Evolutionary conservation across 2,888 invertebrate species (phyloP), one percentile per base, ranked within the genome.

Genomic region (Brachynemurus nebulosus): DNA sequence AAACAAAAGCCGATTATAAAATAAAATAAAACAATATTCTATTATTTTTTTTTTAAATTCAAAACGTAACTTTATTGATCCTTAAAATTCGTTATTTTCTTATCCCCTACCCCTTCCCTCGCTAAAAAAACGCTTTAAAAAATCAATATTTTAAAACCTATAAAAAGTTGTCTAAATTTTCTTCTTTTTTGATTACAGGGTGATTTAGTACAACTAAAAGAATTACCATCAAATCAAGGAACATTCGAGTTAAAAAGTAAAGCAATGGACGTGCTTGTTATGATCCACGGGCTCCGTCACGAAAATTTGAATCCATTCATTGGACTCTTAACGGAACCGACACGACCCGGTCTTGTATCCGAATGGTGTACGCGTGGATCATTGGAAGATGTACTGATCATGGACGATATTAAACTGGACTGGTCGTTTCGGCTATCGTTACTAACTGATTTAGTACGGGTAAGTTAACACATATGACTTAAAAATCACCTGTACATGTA

Each of bases 361-460:
- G 92, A 91, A 59, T 84, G 82, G 62, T 89, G 91, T 64, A 81
- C 82, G 42, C 73, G 93, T 48, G 91, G 91, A 39, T 91, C 91
- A 36, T 67, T 90, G 51, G 84, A 88, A 66, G 89, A 90, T 62
- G 85, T 91, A 44, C 74, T 91, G 40, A 78, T 84, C 55, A 86
- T 88, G 65, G 86, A 88, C 59, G 90, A 89, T 63, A 88, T 91
- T 60, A 85, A 86, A 64, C 72, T 92, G 55, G 95, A 96, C 68
- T 93, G 93, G 92, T 88, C 90, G 44, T 95, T 95, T 68, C 82
- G 92, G 46, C 72, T 93, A 46, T 93, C 93, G 33, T 72, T 96
- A 51, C 74, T 95, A 40, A 92, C 92, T 8, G 95, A 95, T 68
- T 72, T 95, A 49, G 90, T 92, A 53, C 73, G 86, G 66, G 83